These are phyloP conservation scores for Cyrtodaria siliqua DNA, from an alignment of 2,888 invertebrate genomes.

Conservation along the genomic window DNA sequence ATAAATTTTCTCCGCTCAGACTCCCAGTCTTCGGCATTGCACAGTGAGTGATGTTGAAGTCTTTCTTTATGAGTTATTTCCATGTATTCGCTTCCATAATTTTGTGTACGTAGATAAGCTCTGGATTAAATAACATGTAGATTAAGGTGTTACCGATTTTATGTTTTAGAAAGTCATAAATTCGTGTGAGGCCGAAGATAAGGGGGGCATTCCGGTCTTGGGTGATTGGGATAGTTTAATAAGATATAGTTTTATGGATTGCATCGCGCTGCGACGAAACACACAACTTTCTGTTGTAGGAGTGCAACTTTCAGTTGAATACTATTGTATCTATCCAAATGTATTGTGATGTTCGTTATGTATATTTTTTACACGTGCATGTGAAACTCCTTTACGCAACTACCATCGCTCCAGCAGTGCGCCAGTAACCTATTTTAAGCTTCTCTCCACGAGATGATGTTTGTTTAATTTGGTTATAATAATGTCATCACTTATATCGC, in stretches of 20 bases:
- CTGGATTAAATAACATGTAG: slow-evolving; percentile 35
- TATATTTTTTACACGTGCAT: no score
- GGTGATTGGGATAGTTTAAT: slow-evolving; percentile 1
- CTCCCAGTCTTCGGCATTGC: slow-evolving; percentile 51
- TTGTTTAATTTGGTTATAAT: no score
- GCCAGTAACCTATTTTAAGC: no score
- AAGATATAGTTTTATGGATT: not conserved
- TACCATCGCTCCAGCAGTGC: no score
- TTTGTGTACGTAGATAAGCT: slow-evolving; percentile 46
- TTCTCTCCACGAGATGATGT: no score
- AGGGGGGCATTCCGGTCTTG: not conserved
- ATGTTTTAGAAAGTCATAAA: slow-evolving; percentile 33
- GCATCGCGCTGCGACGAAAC: no score
- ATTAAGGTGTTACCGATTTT: slow-evolving; percentile 44
- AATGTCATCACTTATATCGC: no score
- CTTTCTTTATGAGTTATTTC: slow-evolving; percentile 39
- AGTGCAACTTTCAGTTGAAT: no score
- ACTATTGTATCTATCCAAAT: no score
- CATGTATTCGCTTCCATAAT: slow-evolving; percentile 47
- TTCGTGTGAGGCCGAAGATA: slow-evolving; percentile 47
- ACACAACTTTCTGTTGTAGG: no score
- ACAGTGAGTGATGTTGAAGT: slow-evolving; percentile 45
- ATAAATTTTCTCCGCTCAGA: slow-evolving; percentile 57
- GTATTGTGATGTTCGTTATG: no score
- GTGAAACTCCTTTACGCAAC: no score